Evolutionary conservation across 2,113 vertebrate species (phyloP), one percentile per base, ranked within the genome.

Genomic region (Accipiter cooperii): DNA sequence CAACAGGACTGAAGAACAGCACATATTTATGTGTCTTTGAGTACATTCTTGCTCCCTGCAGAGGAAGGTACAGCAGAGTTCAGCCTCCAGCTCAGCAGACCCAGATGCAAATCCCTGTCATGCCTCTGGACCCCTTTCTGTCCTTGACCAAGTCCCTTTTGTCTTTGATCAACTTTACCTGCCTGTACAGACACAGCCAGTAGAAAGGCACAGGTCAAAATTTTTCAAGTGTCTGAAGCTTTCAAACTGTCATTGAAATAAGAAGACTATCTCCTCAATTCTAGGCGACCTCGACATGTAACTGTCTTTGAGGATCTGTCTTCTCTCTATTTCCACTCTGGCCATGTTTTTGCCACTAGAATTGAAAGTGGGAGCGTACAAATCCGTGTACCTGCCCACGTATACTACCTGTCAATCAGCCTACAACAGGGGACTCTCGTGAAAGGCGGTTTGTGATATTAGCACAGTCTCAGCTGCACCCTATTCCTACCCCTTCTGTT

Each of bases 341-440:
- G 9, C 22, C 14, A 11, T 31, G 54, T 2, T 61, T 89, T 85
- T 46, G 11, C 16, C 14, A 25, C 5, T 12, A 22, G 33, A 66
- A 18, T 34, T 21, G 42, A 25, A 40, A 34, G 18, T 2, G 6
- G 36, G 36, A 36, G 36, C 7, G 28, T 46, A 33, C 14, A 61
- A 71, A 49, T 38, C 63, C 40, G 1, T 2, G 3, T 9, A 13
- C 5, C 5, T 26, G 31, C 17, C 31, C n/a, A 22, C 0, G 2
- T 51, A 9, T n/a, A 8, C 47, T 55, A 17, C 40, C 17, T 84
- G 10, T 17, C 42, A 25, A 31, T 12, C 49, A 65, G 14, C 33
- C n/a, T 60, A 6, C 25, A 25, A 17, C 31, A 33, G 40, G 42
- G 26, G 20, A 13, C 10, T 20, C 34, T 26, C 7, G 10, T 17